Conservation (phyloP, 1,140 invertebrate genomes). For the Galleria mellonella region DNA sequence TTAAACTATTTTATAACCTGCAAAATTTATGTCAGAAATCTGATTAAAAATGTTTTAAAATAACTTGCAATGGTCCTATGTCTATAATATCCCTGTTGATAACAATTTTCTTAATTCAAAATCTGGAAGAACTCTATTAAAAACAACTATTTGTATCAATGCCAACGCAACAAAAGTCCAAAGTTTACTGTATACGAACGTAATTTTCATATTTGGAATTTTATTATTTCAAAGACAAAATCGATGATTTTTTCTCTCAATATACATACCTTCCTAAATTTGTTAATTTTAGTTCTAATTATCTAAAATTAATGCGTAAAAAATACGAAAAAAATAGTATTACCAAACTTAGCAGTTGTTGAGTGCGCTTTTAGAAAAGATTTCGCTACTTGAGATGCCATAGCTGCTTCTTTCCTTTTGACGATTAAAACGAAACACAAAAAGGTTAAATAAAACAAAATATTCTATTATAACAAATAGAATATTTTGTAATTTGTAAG, state of each 20-base stretch:
- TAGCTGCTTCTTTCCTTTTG: constrained; percentile 17
- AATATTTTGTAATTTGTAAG: constrained; percentile 14
- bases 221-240: too few species aligned
- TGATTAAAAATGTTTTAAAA: too few species aligned
- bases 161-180: constrained; percentile 25
- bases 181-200: constrained; percentile 23
- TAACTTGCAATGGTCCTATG: too few species aligned
- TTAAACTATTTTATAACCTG: too few species aligned
- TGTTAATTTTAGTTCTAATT: too few species aligned
- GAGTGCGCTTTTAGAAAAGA: constrained; percentile 42
- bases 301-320: constrained; percentile 12
- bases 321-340: constrained; percentile 9
- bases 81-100: too few species aligned
- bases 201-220: too few species aligned
- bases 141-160: constrained; percentile 14
- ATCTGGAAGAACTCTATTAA: constrained; percentile 13
- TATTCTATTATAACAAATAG: constrained; percentile 16
- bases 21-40: too few species aligned
- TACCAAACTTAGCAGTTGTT: constrained; percentile 54
- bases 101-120: too few species aligned
- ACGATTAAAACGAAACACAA: constrained; percentile 14
- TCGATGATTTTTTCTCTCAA: too few species aligned
- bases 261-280: too few species aligned
- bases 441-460: constrained; percentile 19
- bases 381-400: constrained; percentile 63